A percentile compares a stretch with the other conserved stretches of the same genome.
Conservation (phyloP, 2,797 vertebrate genomes). For the Labeo calbasu region DNA sequence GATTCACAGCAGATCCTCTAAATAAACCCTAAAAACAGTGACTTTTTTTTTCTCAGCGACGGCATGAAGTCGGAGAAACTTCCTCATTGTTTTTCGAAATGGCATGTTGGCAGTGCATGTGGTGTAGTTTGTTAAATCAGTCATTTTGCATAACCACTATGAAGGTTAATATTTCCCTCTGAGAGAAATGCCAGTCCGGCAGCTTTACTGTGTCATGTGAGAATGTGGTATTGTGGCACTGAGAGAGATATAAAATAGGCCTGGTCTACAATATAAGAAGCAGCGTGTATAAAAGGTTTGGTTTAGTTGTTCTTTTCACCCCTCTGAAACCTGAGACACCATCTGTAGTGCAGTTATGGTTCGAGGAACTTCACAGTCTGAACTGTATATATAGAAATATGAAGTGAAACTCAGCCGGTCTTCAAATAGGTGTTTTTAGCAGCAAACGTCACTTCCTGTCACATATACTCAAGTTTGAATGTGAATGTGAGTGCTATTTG, state of each 20-base stretch:
- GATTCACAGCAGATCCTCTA: not conserved
- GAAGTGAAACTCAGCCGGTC: slow-evolving; percentile 71
- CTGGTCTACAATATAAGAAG: not conserved
- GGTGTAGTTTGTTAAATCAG: not conserved
- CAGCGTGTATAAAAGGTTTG: not conserved
- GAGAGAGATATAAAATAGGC: not conserved
- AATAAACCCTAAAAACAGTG: not conserved
- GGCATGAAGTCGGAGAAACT: not conserved
- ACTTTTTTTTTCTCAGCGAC: not conserved
- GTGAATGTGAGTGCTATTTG: not conserved
- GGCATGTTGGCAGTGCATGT: not conserved
- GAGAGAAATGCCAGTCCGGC: not conserved
- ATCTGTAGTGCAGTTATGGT: slow-evolving; percentile 37
- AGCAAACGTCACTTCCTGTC: not conserved
- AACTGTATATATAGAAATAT: slow-evolving; percentile 66
- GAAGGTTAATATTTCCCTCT: slow-evolving; percentile 2
- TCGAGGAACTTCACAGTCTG: slow-evolving; percentile 44
- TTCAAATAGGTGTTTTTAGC: slow-evolving; percentile 39
- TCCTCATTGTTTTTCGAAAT: slow-evolving; percentile 14
- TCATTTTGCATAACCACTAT: not conserved
- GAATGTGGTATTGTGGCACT: not conserved
- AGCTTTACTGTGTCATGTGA: not conserved
- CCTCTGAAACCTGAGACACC: not conserved
- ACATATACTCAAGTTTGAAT: not conserved
- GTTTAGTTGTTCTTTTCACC: not conserved